Base-by-base conservation (phyloP, 2,888 invertebrate genomes). In the Caenorhabditis virilis region DNA sequence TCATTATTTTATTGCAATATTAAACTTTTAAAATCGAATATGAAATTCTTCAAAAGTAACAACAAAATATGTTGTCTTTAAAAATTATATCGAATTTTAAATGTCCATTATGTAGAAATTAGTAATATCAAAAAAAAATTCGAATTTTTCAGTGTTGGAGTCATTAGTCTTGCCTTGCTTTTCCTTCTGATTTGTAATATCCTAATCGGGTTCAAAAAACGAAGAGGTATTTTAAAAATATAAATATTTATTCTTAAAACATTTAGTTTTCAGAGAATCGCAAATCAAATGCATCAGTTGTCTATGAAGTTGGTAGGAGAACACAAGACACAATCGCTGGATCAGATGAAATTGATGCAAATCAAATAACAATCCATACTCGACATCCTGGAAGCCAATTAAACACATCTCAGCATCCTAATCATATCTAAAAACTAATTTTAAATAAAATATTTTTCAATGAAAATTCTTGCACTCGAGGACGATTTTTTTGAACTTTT, bases 151-250 rank as follows among this genome's bases (percentile, higher is more conserved):
- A 61, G 55, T 15, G 65, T 65, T 16, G 65, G 49, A 11, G 65
- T 50, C 2, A 65, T 65, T 52, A 65, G 65, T 35, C 16, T 52
- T 13, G 52, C 60, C 6, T 51, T 65, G 9, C 45, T 65, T 18
- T 49, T 65, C 30, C 50, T 65, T n/a, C 60, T 65, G 27, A 39
- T 65, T 25, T 65, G 65, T 38, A 65, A 65, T 48, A 53, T 65
- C 26, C n/a, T 65, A 39, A 49, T 65, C 46, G 65, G 65, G 39
- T 60, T 65, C 56, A 65, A 65, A 46, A 60, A 60, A 23, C 45
- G 65, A 33, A 47, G 60, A 35, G 64, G 64, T 64, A 3, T 23
- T 38, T 16, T 30, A 15, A 15, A 16, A 48, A 48, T n/a, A 20
- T 35, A 11, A 15, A 7, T 16, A 20, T 23, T 39, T 50, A 2